Evolutionary conservation across 2,797 vertebrate species (phyloP), one percentile per base, ranked within the genome.

Genomic region (Dicrostonyx torquatus): DNA sequence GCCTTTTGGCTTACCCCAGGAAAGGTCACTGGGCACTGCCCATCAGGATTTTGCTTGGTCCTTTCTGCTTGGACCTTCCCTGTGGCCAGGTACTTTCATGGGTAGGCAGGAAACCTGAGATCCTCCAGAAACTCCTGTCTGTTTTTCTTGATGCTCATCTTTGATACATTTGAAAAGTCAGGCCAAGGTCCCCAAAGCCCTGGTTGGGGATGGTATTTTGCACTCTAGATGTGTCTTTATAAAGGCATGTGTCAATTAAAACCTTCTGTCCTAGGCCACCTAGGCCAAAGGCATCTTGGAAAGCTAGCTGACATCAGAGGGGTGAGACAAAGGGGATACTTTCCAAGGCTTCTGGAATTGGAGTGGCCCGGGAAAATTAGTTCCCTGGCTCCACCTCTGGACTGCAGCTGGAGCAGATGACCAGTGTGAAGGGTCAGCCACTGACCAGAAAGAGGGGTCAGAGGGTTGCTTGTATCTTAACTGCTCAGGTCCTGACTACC

Each of bases 381-480:
- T 95, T 92, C 62, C 89, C 68, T 82, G 88, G 37, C 86, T 91
- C 43, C 92, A 85, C 92, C 92, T 86, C 75, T 95, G 90, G 80
- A 68, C 45, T 76, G 60, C 92, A 93, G 89, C 79, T 92, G 89
- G 37, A 72, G 62, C 86, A 77, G 84, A 87, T 89, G 89, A 96
- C 86, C 43, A 60, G 37, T 26, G 86, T 89, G 90, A 92, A 92
- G 83, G 90, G 95, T 78, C 55, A 82, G 89, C 53, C 64, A 58
- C 94, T 94, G 66, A 55, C 78, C 87, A 87, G 92, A 84, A 70
- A 91, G 43, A 55, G 66, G 84, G 88, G 76, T 96, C 75, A 92
- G 88, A 87, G 66, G 90, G 93, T 50, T 60, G 62, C 72, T 43
- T 88, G 70, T 24, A 53, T 37, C 73, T 87, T 84, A 48, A 58